Conservation (phyloP, 2,797 vertebrate genomes). For the Peromyscus aztecus region DNA sequence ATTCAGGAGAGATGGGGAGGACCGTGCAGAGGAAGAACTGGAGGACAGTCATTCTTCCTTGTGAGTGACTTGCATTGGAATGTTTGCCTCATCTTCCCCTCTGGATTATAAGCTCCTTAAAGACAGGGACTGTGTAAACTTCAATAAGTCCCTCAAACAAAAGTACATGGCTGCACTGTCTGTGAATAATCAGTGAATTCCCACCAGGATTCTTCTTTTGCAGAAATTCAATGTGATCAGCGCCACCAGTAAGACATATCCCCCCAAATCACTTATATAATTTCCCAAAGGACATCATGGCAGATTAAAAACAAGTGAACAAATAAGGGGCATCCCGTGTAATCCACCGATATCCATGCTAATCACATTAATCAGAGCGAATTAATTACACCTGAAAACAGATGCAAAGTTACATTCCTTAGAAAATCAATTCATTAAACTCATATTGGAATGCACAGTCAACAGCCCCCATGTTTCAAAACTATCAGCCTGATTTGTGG, state of each 20-base stretch:
- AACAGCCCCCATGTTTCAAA: constrained; percentile 83
- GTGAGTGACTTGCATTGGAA: constrained; percentile 59
- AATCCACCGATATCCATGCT: constrained; percentile 84
- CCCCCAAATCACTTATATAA: constrained; percentile 58
- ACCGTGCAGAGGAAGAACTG: neutral
- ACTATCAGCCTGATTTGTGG: constrained; percentile 80
- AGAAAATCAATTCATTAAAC: constrained; percentile 84
- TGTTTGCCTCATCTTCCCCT: constrained; percentile 65
- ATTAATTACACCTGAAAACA: constrained; percentile 85
- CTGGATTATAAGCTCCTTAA: constrained; percentile 74
- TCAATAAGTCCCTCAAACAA: constrained; percentile 70
- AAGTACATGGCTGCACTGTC: constrained; percentile 41
- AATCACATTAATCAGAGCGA: constrained; percentile 84
- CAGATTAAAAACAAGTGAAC: constrained; percentile 82
- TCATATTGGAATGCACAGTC: constrained; percentile 82
- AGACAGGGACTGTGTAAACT: constrained; percentile 69
- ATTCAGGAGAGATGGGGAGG: neutral
- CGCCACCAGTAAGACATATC: constrained; percentile 58
- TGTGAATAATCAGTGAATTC: constrained; percentile 77
- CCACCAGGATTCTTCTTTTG: constrained; percentile 67
- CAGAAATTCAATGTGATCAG: constrained; percentile 72
- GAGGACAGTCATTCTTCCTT: neutral
- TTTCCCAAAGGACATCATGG: constrained; percentile 72
- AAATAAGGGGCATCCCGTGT: constrained; percentile 76
- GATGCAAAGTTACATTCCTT: constrained; percentile 83